These are phyloP conservation scores for Umimayanthus kanabou DNA, from an alignment of 92 coral and sea anemone genomes.

Conservation along the genomic window DNA sequence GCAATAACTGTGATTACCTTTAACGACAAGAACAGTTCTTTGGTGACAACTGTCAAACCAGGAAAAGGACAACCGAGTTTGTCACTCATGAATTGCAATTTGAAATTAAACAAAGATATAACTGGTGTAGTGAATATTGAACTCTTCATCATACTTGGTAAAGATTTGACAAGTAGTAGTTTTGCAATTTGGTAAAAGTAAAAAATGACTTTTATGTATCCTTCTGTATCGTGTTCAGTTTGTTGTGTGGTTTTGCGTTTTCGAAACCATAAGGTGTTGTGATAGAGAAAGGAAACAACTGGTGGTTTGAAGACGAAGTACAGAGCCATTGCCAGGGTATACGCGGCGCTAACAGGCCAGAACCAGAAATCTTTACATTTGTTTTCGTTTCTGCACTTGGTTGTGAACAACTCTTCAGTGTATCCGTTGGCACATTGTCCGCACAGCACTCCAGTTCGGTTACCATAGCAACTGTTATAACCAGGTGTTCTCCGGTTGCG, in stretches of 20 bases:
- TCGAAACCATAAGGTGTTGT: conserved; percentile 20
- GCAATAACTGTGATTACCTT: conserved; percentile 53
- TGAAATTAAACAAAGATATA: conserved; percentile 52
- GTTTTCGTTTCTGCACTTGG: conserved; percentile 9
- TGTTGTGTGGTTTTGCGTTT: not conserved
- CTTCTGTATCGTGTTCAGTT: not conserved
- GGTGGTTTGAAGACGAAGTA: conserved; percentile 36
- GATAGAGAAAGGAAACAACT: conserved; percentile 5
- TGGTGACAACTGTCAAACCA: conserved; percentile 62
- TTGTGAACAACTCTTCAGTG: conserved; percentile 34
- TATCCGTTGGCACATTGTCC: conserved; percentile 33
- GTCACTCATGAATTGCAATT: conserved; percentile 16
- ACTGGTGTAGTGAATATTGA: not conserved
- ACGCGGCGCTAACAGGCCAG: conserved; percentile 13
- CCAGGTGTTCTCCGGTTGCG: not conserved
- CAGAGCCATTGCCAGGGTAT: not conserved
- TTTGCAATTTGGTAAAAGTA: not conserved
- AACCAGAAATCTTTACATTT: conserved; percentile 31
- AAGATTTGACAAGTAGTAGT: conserved; percentile 13
- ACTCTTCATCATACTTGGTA: not conserved
- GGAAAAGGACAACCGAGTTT: conserved; percentile 69
- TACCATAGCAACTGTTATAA: conserved; percentile 10
- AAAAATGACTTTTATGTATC: not conserved
- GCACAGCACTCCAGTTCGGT: conserved; percentile 37
- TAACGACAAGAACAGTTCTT: conserved; percentile 57